These are phyloP conservation scores for Ethmia dodecea DNA, from an alignment of 2,888 invertebrate genomes.

Conservation along the genomic window DNA sequence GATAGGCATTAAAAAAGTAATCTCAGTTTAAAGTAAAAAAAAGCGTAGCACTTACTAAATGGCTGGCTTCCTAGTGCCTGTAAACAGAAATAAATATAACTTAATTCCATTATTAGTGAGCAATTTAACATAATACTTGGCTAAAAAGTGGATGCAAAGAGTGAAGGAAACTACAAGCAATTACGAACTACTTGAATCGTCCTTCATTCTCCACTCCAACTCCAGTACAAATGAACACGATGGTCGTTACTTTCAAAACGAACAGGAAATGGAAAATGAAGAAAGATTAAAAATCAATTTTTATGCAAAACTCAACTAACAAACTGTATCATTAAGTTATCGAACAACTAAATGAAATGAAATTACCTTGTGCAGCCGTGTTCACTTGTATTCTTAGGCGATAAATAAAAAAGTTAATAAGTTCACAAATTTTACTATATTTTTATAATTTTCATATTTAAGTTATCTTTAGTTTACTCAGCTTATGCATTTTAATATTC, in stretches of 20 bases:
- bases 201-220: conserved; percentile 63
- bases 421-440: conserved; percentile 30
- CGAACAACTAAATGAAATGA: conserved; percentile 13
- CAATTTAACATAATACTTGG: no score
- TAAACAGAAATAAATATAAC: no score
- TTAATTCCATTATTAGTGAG: no score
- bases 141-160: no score
- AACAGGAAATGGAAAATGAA: conserved; percentile 44
- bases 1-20: no score
- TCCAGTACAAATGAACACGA: conserved; percentile 58
- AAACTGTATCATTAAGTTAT: no score
- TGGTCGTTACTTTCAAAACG: conserved; percentile 8
- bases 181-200: conserved; percentile 27
- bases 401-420: conserved; percentile 5
- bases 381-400: conserved; percentile 52
- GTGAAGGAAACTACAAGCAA: conserved; percentile 8
- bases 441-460: conserved; percentile 28
- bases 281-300: conserved; percentile 35
- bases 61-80: no score
- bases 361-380: conserved; percentile 49
- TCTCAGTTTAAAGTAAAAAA: no score
- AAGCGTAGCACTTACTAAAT: no score
- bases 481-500: neutral
- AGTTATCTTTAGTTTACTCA: neutral
- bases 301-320: no score